Evolutionary conservation across 2,888 invertebrate genomes (phyloP).

Genomic region (Sarcophaga variegata): DNA sequence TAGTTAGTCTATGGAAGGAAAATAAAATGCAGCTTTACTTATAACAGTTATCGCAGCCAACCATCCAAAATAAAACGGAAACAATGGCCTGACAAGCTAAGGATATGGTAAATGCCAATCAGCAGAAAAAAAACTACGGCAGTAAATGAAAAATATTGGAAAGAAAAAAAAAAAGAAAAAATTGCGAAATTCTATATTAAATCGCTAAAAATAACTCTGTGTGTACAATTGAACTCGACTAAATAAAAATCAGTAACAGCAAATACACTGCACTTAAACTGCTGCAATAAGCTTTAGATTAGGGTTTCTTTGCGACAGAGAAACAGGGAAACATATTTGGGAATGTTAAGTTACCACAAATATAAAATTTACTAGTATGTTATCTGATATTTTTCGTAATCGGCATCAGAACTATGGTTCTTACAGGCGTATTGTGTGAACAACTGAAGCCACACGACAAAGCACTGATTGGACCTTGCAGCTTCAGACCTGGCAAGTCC

Average conservation of each 20-base stretch:
- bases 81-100: constrained; percentile 66
- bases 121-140: constrained; percentile 48
- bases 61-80: constrained; percentile 60
- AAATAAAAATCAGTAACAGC: constrained; percentile 26
- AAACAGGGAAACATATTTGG: too few relatives aligned
- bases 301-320: constrained; percentile 3
- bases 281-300: neutral
- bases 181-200: constrained; percentile 23
- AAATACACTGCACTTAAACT: constrained; percentile 16
- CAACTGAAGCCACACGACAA: too few relatives aligned
- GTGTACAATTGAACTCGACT: constrained; percentile 48
- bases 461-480: too few relatives aligned
- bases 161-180: constrained; percentile 3
- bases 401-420: too few relatives aligned
- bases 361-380: too few relatives aligned
- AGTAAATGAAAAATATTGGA: constrained; percentile 29
- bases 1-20: neutral
- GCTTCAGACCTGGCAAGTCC: too few relatives aligned
- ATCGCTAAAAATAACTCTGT: constrained; percentile 43
- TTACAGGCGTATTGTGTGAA: too few relatives aligned
- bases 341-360: too few relatives aligned
- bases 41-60: neutral
- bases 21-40: neutral
- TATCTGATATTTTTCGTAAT: too few relatives aligned
- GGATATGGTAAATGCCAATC: constrained; percentile 70